Percentiles rank a stretch among this genome's conserved stretches.
Evolutionary conservation across 2,797 vertebrate species (phyloP).

Genomic region (Kryptolebias ocellatus): DNA sequence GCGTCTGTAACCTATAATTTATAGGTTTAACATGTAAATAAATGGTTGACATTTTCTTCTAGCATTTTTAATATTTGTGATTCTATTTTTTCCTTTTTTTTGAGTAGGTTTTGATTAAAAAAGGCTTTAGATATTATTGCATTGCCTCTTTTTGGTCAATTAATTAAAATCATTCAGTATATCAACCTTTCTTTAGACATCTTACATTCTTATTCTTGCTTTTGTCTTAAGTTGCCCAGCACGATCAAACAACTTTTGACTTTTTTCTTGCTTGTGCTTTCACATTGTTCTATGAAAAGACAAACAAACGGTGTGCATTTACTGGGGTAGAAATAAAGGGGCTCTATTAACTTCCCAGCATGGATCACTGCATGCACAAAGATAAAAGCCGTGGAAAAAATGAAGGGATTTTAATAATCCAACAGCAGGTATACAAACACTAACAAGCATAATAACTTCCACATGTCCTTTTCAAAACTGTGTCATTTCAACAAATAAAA

Average conservation of each 20-base stretch:
- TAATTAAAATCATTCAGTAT: neutral
- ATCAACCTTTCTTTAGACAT: neutral
- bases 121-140: neutral
- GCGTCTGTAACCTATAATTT: no score
- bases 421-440: slow-evolving; percentile 63
- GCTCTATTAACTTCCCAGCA: slow-evolving; percentile 75
- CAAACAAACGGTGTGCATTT: slow-evolving; percentile 60
- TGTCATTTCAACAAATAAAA: neutral
- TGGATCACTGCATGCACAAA: slow-evolving; percentile 55
- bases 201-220: neutral
- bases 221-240: neutral
- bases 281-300: slow-evolving; percentile 36
- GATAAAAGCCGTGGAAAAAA: slow-evolving; percentile 52
- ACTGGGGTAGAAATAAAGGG: slow-evolving; percentile 60
- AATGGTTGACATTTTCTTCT: no score
- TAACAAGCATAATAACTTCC: slow-evolving; percentile 21
- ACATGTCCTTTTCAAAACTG: neutral
- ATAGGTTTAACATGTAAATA: no score
- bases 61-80: no score
- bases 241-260: neutral
- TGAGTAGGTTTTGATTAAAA: no score
- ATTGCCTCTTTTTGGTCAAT: neutral
- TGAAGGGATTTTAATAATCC: slow-evolving; percentile 68
- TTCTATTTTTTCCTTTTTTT: no score
- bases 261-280: slow-evolving; percentile 54